These are phyloP conservation scores for Zaprionus africanus DNA, from an alignment of 1,140 invertebrate species.

Conservation along the genomic window DNA sequence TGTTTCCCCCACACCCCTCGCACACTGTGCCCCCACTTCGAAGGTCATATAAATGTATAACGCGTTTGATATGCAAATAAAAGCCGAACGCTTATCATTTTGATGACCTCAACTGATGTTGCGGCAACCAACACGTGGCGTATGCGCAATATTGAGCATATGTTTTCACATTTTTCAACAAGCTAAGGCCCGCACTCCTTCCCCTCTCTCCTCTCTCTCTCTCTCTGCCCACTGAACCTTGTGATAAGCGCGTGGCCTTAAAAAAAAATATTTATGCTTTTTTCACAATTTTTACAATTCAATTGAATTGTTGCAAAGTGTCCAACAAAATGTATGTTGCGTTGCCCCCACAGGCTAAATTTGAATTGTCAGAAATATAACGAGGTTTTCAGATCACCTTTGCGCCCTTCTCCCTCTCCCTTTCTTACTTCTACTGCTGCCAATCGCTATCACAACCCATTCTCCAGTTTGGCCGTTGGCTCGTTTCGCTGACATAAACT, in stretches of 20 bases:
- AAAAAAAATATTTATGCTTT: constrained; percentile 10
- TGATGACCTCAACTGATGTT: constrained; percentile 36
- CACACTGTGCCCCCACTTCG: not conserved
- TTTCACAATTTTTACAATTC: constrained; percentile 59
- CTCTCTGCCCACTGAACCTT: not conserved
- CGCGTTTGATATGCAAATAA: constrained; percentile 72
- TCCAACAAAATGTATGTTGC: constrained; percentile 58
- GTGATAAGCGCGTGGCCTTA: constrained; percentile 9
- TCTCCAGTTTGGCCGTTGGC: constrained; percentile 44
- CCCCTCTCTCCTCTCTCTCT: not conserved
- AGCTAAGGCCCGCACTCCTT: not conserved
- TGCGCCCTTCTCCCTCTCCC: not conserved
- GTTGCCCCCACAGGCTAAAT: constrained; percentile 52
- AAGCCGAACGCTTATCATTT: constrained; percentile 48
- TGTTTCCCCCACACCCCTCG: not conserved
- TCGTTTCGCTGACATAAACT: constrained; percentile 78
- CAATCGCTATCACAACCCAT: not conserved
- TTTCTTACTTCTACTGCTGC: no score
- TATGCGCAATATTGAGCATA: constrained; percentile 54
- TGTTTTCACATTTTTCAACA: constrained; percentile 21
- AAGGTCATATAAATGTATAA: constrained; percentile 53
- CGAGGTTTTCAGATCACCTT: constrained; percentile 47
- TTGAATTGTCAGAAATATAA: constrained; percentile 80
- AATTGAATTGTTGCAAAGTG: constrained; percentile 74
- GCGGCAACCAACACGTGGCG: constrained; percentile 39